phyloP scores from a whole-genome alignment of 2,797 vertebrate genomes.

The Lerista edwardsae region DNA sequence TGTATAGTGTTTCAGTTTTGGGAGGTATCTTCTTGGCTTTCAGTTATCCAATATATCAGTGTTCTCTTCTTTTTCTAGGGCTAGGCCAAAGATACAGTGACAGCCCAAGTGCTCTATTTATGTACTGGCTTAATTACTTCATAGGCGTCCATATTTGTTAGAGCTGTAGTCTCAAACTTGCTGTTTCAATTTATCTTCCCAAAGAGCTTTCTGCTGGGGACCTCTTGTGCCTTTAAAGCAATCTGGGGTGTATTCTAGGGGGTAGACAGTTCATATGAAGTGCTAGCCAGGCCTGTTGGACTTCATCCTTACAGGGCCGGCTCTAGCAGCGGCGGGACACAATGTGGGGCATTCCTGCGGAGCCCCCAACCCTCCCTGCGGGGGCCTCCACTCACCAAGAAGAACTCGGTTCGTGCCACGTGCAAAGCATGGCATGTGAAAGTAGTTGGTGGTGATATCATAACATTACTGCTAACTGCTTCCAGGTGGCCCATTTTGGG shows the following conservation, averaged over 20 bases:
- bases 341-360: no score
- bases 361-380: no score
- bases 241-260: not conserved
- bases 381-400: no score
- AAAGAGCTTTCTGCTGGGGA: not conserved
- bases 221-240: not conserved
- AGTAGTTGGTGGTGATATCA: no score
- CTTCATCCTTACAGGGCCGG: no score
- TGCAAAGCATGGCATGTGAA: no score
- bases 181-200: not conserved
- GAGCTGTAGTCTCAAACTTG: not conserved
- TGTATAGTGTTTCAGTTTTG: not conserved
- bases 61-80: not conserved
- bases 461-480: no score
- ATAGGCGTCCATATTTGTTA: not conserved
- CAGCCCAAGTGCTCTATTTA: not conserved
- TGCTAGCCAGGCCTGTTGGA: not conserved
- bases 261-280: not conserved
- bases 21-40: not conserved
- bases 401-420: no score
- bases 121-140: not conserved
- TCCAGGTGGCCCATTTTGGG: no score
- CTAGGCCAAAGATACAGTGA: not conserved
- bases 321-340: no score
- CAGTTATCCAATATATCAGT: not conserved